Percentiles rank a stretch among this genome's conserved stretches.
Evolutionary conservation across 2,797 vertebrate species (phyloP).

Genomic region (Gambusia yucatana): DNA sequence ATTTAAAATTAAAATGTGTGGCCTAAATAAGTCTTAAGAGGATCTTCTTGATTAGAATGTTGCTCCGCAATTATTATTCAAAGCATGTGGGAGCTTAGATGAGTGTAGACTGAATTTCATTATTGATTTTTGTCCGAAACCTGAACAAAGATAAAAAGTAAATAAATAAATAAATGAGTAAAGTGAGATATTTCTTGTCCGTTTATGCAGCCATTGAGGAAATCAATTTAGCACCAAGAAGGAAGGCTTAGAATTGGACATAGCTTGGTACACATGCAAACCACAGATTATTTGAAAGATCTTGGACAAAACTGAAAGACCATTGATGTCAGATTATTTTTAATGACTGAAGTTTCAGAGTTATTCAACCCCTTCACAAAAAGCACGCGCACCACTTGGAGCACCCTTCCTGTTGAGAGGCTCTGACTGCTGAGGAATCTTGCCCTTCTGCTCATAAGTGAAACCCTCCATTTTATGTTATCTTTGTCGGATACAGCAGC

Average conservation of each 20-base stretch:
- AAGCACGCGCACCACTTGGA: background rate
- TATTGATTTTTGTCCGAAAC: constrained; percentile 7
- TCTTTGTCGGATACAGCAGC: background rate
- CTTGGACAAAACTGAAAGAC: background rate
- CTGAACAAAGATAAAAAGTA: background rate
- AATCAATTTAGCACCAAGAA: background rate
- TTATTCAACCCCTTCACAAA: background rate
- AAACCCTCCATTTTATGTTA: background rate
- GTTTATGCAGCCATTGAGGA: background rate
- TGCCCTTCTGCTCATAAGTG: background rate
- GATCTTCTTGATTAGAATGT: constrained; percentile 7
- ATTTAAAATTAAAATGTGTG: constrained; percentile 1
- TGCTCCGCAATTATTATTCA: background rate
- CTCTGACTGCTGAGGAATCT: background rate
- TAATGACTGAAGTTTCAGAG: background rate
- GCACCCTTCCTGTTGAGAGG: background rate
- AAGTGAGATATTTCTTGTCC: background rate
- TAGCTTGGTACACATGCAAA: background rate
- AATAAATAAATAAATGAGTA: background rate
- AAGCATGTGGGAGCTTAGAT: background rate
- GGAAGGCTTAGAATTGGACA: background rate
- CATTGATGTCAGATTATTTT: background rate
- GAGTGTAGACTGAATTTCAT: constrained; percentile 4
- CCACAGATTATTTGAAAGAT: background rate
- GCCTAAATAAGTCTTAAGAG: constrained; percentile 2